These are phyloP conservation scores for Pseudopodoces humilis DNA, from an alignment of 2,113 vertebrate species.

Conservation along the genomic window DNA sequence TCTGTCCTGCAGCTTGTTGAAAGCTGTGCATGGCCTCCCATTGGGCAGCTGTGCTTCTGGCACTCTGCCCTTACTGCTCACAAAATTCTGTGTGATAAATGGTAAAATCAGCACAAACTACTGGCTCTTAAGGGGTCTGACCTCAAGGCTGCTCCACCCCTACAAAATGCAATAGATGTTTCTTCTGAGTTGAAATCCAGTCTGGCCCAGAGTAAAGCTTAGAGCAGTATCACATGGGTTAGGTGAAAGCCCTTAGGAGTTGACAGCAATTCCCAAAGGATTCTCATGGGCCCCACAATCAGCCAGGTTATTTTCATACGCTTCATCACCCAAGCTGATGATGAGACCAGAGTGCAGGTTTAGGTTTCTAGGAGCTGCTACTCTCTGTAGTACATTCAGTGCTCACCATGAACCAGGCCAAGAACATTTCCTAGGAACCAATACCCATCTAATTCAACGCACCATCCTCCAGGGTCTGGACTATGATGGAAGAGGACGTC, in stretches of 20 bases:
- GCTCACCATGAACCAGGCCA: neutral
- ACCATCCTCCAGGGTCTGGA: constrained; percentile 94
- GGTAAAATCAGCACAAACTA: neutral
- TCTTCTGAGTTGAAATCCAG: neutral
- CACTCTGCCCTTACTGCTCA: neutral
- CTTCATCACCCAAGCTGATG: neutral
- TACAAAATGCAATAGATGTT: neutral
- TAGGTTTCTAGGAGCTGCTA: neutral
- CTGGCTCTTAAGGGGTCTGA: neutral
- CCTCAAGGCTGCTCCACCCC: neutral
- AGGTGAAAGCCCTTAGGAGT: neutral
- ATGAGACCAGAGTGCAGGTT: neutral
- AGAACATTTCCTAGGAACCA: neutral
- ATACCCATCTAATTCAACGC: constrained; percentile 42
- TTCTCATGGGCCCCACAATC: neutral
- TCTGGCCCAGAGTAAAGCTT: neutral
- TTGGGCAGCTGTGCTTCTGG: constrained; percentile 24
- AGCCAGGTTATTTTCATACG: neutral
- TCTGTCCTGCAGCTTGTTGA: neutral
- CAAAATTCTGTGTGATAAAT: neutral
- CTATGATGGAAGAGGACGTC: constrained; percentile 82
- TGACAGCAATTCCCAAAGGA: neutral
- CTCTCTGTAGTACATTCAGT: neutral
- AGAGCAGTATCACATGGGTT: neutral
- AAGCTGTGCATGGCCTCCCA: neutral